These are phyloP conservation scores for Podargus strigoides DNA, from an alignment of 2,797 vertebrate species.

Conservation along the genomic window DNA sequence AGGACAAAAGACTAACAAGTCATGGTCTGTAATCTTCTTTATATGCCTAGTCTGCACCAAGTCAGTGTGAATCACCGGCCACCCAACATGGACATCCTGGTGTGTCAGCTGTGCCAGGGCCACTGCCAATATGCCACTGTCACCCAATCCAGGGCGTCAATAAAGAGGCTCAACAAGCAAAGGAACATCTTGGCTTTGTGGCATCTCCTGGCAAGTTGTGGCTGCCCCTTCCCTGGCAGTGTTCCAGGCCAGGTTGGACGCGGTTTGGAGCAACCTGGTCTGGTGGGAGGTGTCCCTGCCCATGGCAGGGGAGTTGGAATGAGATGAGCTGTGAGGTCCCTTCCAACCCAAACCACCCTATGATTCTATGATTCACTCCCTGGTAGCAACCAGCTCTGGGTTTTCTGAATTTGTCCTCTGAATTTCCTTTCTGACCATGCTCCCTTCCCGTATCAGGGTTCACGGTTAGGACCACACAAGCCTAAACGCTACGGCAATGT, in stretches of 20 bases:
- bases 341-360: too few species aligned
- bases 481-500: not conserved
- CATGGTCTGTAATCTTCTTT: not conserved
- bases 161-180: not conserved
- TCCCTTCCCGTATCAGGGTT: not conserved
- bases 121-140: not conserved
- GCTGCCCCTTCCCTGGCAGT: too few species aligned
- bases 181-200: not conserved
- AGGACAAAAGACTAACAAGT: not conserved
- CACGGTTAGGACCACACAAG: not conserved
- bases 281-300: too few species aligned
- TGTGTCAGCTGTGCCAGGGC: fast-evolving
- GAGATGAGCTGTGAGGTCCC: too few species aligned
- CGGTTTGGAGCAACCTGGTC: too few species aligned
- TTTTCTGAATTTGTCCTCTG: not conserved
- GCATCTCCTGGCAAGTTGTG: too few species aligned
- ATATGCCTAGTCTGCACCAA: not conserved
- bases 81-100: fast-evolving
- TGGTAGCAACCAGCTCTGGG: not conserved
- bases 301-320: too few species aligned
- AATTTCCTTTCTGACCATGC: not conserved
- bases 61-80: fast-evolving
- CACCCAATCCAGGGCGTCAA: not conserved
- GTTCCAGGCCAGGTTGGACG: too few species aligned
- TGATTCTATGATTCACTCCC: not conserved